These are phyloP conservation scores for Callosobruchus maculatus DNA, from an alignment of 2,888 invertebrate species.

Conservation along the genomic window DNA sequence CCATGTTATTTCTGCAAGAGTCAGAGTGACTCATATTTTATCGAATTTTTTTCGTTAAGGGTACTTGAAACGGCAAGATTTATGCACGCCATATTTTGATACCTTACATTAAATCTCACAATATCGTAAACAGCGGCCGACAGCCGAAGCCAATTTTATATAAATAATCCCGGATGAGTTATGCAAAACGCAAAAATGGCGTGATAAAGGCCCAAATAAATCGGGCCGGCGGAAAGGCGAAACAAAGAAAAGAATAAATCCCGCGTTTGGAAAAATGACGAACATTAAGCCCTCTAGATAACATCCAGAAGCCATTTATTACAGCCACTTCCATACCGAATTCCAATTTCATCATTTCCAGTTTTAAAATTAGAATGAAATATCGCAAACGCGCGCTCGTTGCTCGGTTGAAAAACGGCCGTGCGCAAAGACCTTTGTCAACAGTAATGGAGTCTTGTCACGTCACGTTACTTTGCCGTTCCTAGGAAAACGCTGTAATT, in stretches of 20 bases:
- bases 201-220: neutral
- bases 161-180: neutral
- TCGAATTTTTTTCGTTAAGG: too few species aligned
- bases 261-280: neutral
- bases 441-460: neutral
- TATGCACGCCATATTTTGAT: too few species aligned
- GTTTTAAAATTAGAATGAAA: neutral
- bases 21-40: too few species aligned
- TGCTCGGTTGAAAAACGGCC: neutral
- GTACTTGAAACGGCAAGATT: too few species aligned
- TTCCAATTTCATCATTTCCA: neutral
- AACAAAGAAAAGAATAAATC: neutral
- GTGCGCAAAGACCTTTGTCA: neutral
- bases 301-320: neutral
- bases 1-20: too few species aligned
- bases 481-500: neutral
- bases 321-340: neutral
- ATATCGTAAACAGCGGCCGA: neutral
- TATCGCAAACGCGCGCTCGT: neutral
- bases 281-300: neutral
- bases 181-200: neutral
- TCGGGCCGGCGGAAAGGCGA: neutral
- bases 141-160: neutral
- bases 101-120: neutral
- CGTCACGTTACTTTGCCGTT: neutral